phyloP scores from a whole-genome alignment of 2,113 vertebrate genomes.

The Lepus europaeus region DNA sequence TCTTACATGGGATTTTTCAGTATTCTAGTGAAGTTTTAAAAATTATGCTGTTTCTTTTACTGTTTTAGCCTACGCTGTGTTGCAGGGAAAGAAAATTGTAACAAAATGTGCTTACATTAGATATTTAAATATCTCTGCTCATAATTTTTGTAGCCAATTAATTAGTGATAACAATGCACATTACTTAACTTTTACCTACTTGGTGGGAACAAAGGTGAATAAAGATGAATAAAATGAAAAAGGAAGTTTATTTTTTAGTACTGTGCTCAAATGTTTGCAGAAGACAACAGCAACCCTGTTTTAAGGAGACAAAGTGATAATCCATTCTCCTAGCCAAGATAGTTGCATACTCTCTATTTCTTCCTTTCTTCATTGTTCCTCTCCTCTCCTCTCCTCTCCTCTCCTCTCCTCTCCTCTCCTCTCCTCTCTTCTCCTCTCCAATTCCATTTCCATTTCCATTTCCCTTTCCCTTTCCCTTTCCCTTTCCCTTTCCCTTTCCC shows the following conservation, averaged over 20 bases:
- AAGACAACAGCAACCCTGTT: neutral
- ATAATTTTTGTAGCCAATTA: constrained; percentile 43
- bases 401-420: too few species aligned
- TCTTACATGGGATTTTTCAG: constrained; percentile 24
- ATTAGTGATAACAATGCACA: constrained; percentile 6
- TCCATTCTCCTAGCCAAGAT: neutral
- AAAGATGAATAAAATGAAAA: constrained; percentile 52
- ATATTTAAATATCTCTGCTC: constrained; percentile 34
- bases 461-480: too few species aligned
- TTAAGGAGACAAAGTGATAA: neutral
- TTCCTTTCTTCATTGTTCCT: too few species aligned
- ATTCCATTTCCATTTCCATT: too few species aligned
- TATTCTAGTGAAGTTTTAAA: constrained; percentile 52
- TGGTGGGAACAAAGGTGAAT: neutral
- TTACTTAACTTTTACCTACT: neutral
- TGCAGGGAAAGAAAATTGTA: constrained; percentile 43
- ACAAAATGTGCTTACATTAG: constrained; percentile 38
- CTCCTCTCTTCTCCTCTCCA: too few species aligned
- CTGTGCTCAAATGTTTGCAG: neutral
- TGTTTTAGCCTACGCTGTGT: constrained; percentile 20
- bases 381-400: too few species aligned
- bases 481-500: too few species aligned
- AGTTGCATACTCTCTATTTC: neutral
- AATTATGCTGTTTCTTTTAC: constrained; percentile 10
- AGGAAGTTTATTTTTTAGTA: constrained; percentile 19